phyloP scores from a whole-genome alignment of 2,888 invertebrate species.

The Campopleginae sp. region DNA sequence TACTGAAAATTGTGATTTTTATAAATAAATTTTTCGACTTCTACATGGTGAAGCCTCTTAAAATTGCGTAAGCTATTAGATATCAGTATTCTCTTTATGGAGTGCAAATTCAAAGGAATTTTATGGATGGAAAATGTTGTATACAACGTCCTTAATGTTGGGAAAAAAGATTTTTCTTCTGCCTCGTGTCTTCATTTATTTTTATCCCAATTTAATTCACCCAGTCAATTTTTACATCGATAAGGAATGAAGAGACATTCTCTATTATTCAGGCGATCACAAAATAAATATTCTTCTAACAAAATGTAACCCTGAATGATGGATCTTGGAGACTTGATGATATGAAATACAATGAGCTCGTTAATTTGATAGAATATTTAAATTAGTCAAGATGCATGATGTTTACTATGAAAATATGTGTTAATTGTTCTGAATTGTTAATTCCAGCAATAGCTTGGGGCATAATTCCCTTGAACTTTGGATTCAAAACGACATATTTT shows the following conservation, averaged over 20 bases:
- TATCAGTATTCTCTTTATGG: too few species aligned
- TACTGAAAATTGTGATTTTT: too few species aligned
- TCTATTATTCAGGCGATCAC: not conserved
- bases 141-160: too few species aligned
- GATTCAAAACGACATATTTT: constrained; percentile 86
- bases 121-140: too few species aligned
- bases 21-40: too few species aligned
- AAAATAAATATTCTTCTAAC: not conserved
- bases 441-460: constrained; percentile 85
- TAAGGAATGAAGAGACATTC: not conserved
- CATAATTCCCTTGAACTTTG: constrained; percentile 89
- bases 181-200: not conserved
- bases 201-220: not conserved
- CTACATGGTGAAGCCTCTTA: too few species aligned
- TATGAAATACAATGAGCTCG: not conserved
- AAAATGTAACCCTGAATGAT: not conserved
- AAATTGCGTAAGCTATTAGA: too few species aligned
- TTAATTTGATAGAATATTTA: not conserved
- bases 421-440: constrained; percentile 3
- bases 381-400: not conserved
- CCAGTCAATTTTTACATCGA: not conserved
- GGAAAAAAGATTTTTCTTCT: not conserved
- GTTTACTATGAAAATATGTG: not conserved
- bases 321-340: not conserved
- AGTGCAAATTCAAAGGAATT: too few species aligned